These are phyloP conservation scores for Silurus asotus DNA, from an alignment of 2,113 vertebrate species.

Conservation along the genomic window DNA sequence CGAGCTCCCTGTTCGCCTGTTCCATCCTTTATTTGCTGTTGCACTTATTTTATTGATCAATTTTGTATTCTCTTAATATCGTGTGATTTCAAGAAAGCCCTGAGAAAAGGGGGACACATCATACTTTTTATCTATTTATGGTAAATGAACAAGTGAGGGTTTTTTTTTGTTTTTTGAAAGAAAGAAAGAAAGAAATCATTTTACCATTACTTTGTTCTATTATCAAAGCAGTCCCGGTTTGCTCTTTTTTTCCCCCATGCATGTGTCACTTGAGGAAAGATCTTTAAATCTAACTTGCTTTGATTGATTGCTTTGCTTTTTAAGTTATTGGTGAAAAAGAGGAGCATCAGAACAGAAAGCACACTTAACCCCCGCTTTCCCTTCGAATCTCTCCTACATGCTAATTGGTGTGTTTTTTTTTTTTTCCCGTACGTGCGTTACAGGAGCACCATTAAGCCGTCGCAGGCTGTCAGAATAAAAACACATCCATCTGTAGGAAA, in stretches of 20 bases:
- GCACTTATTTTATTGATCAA: neutral
- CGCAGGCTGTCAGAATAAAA: constrained; percentile 43
- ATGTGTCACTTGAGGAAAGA: constrained; percentile 15
- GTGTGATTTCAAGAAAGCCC: neutral
- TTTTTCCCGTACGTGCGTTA: constrained; percentile 7
- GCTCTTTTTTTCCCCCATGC: neutral
- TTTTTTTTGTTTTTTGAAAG: no score
- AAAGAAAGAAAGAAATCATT: no score
- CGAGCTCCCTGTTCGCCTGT: neutral
- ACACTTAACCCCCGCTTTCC: constrained; percentile 46
- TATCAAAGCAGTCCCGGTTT: no score
- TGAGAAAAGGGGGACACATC: neutral
- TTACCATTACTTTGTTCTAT: no score
- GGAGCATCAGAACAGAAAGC: neutral
- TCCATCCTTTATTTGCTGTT: neutral
- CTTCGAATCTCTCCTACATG: constrained; percentile 7
- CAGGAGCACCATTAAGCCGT: constrained; percentile 47
- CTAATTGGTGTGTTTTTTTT: constrained; percentile 24
- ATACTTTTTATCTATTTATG: neutral
- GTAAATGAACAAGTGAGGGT: no score
- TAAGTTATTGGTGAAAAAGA: neutral
- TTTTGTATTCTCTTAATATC: neutral
- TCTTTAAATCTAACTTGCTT: constrained; percentile 29
- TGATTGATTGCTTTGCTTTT: constrained; percentile 30
- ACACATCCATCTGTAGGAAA: constrained; percentile 35